Evolutionary conservation across 2,888 invertebrate genomes (phyloP).

Genomic region (Habrosyne pyritoides): DNA sequence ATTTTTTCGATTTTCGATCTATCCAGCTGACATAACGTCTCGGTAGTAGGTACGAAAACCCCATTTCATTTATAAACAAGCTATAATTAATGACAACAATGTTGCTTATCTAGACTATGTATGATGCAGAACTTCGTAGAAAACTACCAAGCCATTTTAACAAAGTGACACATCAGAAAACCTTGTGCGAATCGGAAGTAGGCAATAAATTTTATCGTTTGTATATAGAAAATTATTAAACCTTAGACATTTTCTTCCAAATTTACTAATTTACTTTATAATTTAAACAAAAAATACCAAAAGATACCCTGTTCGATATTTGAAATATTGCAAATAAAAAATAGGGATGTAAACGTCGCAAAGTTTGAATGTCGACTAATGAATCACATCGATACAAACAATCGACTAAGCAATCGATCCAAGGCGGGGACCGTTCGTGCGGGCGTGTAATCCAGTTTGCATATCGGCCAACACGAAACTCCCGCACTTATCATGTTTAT

Average conservation of each 20-base stretch:
- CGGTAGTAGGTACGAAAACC: too few species aligned
- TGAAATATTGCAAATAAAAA: background rate
- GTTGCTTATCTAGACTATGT: background rate
- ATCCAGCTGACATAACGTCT: too few species aligned
- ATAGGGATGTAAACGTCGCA: background rate
- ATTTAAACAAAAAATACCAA: background rate
- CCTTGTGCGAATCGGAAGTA: background rate
- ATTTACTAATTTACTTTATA: too few species aligned
- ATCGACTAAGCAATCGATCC: slow-evolving; percentile 45
- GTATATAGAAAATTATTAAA: too few species aligned
- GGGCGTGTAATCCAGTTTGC: slow-evolving; percentile 76
- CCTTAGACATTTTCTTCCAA: too few species aligned
- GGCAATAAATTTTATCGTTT: background rate
- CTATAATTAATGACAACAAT: background rate
- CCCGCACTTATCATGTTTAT: slow-evolving; percentile 82
- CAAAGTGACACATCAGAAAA: background rate
- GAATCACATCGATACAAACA: slow-evolving; percentile 48
- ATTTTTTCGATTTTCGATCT: background rate
- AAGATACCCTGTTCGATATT: background rate
- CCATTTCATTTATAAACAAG: too few species aligned
- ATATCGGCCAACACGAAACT: slow-evolving; percentile 78
- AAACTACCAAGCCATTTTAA: background rate
- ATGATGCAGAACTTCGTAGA: background rate
- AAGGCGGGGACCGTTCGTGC: slow-evolving; percentile 60
- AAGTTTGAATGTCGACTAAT: slow-evolving; percentile 29